Evolutionary conservation across 2,797 vertebrate species (phyloP), one percentile per base, ranked within the genome.

Genomic region (Vespertilio murinus): DNA sequence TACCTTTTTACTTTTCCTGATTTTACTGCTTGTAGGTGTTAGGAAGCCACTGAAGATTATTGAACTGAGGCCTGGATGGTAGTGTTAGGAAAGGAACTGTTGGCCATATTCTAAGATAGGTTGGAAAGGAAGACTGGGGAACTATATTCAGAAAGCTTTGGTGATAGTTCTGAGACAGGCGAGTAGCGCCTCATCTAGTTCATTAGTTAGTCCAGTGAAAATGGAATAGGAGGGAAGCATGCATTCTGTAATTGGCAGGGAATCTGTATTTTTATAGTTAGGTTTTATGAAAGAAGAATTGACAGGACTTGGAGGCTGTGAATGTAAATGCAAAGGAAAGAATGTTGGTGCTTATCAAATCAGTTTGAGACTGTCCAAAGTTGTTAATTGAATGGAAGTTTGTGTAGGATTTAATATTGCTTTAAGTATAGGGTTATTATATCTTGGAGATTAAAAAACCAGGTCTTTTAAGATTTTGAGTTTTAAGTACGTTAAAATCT

Each of bases 141-240:
- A 83, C 30, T 75, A 38, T 54, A 52, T 80, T 93, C 49, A 80
- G 75, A 94, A 88, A 81, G n/a, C 45, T 90, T 94, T 94, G 69
- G 38, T 3, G 67, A 28, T 92, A 70, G 33, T 75, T 95, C 38
- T 69, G 64, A 86, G 45, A 88, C 45, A 78, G 70, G 16, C 69
- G n/a, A 88, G 35, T 65, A 95, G 52, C 33, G 18, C 49, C 38
- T 64, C 8, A 88, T 81, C n/a, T 92, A 35, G 17, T 70, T 88
- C 20, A 71, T 73, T 89, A 52, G 11, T 82, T 86, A 67, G 16
- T 86, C 83, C 23, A 67, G 6, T 87, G 70, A 64, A 89, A 94
- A 69, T 93, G 28, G 25, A 80, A 35, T 54, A 77, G 33, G 77
- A 88, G 11, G 47, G 73, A 86, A 87, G 45, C 5, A 54, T 42